A percentile compares a stretch with the other conserved stretches of the same genome.
Evolutionary conservation across 2,797 vertebrate species (phyloP).

Genomic region (Buphagus erythrorhynchus): DNA sequence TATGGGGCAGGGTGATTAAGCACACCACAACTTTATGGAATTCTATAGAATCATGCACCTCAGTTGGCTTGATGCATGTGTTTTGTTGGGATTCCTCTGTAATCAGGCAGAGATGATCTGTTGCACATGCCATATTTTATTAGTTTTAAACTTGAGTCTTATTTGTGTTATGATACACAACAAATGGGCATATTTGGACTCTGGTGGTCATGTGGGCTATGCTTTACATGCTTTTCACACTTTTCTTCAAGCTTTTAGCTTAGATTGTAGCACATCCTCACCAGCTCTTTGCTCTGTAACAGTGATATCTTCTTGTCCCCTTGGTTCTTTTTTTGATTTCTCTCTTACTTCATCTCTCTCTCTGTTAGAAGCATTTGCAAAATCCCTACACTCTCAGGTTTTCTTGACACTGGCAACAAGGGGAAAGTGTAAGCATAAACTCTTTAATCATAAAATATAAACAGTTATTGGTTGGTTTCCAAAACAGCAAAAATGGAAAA

Average conservation of each 20-base stretch:
- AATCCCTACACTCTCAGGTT: not conserved
- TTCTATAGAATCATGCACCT: not conserved
- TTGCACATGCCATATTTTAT: not conserved
- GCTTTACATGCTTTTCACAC: not conserved
- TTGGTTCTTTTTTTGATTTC: not conserved
- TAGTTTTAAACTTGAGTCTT: not conserved
- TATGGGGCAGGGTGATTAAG: not conserved
- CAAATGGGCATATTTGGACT: not conserved
- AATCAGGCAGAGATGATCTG: not conserved
- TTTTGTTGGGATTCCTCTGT: not conserved
- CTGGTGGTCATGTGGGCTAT: not conserved
- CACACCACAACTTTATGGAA: not conserved
- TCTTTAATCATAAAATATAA: not conserved
- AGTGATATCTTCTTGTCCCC: not conserved
- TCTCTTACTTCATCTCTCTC: not conserved
- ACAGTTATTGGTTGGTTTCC: not conserved
- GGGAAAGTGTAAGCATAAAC: not conserved
- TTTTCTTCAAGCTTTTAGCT: not conserved
- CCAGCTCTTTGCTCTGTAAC: not conserved
- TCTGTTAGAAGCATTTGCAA: not conserved
- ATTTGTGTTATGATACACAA: not conserved
- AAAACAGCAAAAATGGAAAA: not conserved
- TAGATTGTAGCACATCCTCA: not conserved
- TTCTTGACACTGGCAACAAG: not conserved
- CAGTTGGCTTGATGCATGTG: not conserved